Base-by-base conservation (phyloP, 2,113 vertebrate genomes). In the Laticauda laticaudata region DNA sequence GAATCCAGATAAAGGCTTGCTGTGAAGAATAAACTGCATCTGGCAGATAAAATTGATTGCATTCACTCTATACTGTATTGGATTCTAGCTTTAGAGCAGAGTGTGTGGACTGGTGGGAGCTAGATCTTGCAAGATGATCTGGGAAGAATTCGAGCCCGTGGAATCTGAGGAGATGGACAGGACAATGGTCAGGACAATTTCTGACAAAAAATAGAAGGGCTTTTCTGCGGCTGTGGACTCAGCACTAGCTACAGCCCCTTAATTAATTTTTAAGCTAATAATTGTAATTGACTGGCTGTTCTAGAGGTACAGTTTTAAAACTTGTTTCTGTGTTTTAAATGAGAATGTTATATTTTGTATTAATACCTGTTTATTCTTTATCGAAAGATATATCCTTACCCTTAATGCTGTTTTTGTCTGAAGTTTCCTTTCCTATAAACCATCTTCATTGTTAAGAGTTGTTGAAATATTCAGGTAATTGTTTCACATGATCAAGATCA, bases 381-480 rank as follows among this genome's bases (percentile, higher is more conserved):
- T 18, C 48, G 54, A 88, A 57, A 54, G 0, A 85, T 39, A 90
- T 86, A 90, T 61, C 92, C 75, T 93, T 90, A n/a, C 86, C 86
- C 55, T 86, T 53, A 90, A 85, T 43, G 29, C n/a, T 61, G 88
- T 48, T 93, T 81, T 90, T 86, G 54, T 53, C 75, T 90, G 75
- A 90, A 86, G 75, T 39, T 57, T 90, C 56, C n/a, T 93, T 51
- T 86, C 57, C 24, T 86, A 55, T 86, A 85, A 86, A 24, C 75
- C 91, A 92, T 55, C 91, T 51, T 93, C 14, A 81, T 53, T 89
- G 64, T 53, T 91, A 89, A 88, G 54, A 54, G 39, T n/a, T 90
- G 75, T 91, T 92, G 69, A 86, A 86, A 64, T 43, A 92, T 26
- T 55, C 39, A 87, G 24, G 48, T 34, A 56, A 39, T 87, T 92